These are phyloP conservation scores for Etheostoma cragini DNA, from an alignment of 2,113 vertebrate species.

Conservation along the genomic window DNA sequence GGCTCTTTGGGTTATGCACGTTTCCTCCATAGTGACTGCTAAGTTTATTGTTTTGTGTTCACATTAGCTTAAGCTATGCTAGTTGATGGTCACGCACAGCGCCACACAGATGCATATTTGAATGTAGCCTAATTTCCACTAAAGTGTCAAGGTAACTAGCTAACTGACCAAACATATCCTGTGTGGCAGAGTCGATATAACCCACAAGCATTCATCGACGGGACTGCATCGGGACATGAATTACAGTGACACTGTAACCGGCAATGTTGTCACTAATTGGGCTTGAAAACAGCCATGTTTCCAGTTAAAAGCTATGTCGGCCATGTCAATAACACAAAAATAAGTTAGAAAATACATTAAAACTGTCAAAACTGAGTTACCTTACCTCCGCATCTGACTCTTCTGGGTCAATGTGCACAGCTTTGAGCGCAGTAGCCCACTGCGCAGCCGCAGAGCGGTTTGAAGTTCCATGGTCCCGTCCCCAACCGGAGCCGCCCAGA, in stretches of 20 bases:
- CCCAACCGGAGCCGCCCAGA: neutral
- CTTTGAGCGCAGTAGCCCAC: neutral
- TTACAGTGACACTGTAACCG: neutral
- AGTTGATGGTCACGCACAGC: neutral
- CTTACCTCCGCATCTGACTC: conserved; percentile 44
- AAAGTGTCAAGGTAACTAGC: neutral
- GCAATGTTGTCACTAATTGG: conserved; percentile 14
- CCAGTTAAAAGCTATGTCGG: neutral
- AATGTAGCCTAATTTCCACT: neutral
- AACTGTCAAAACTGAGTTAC: neutral
- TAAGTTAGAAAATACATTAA: neutral
- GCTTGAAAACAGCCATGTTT: neutral
- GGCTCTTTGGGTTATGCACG: neutral
- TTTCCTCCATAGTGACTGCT: neutral
- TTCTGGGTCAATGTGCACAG: conserved; percentile 34
- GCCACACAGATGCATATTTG: neutral
- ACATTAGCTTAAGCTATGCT: neutral
- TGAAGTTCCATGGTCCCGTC: conserved; percentile 8
- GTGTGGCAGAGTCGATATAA: conserved; percentile 37
- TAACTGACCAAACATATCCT: neutral
- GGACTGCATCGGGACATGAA: neutral
- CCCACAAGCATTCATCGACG: neutral
- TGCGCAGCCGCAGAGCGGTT: conserved; percentile 50
- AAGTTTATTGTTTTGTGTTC: neutral
- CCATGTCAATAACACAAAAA: neutral